A percentile compares a stretch with the other conserved stretches of the same genome.
Evolutionary conservation across 2,888 invertebrate genomes (phyloP).

Genomic region (Agriopis marginaria): DNA sequence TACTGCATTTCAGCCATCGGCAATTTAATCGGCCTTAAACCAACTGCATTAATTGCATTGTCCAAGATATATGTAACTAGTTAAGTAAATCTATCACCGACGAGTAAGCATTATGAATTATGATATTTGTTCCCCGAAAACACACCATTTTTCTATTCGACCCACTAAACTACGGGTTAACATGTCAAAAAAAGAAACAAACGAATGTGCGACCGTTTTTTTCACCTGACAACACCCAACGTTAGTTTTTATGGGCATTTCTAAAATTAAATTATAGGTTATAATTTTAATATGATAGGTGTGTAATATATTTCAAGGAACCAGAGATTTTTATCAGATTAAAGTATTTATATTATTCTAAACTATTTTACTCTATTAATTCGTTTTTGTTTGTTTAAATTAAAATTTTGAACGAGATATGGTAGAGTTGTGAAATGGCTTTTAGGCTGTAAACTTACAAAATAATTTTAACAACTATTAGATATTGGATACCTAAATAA

Average conservation of each 20-base stretch:
- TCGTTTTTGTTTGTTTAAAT: conserved; percentile 52
- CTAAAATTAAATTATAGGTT: conserved; percentile 86
- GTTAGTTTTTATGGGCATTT: conserved; percentile 76
- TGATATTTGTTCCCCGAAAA: conserved; percentile 71
- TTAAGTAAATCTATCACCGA: not conserved
- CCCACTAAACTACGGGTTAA: conserved; percentile 73
- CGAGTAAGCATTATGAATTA: conserved; percentile 59
- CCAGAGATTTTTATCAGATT: conserved; percentile 75
- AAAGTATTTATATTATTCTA: conserved; percentile 65
- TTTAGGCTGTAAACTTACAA: not conserved
- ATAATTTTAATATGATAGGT: conserved; percentile 85
- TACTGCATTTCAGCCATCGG: too few relatives aligned
- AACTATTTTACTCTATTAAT: conserved; percentile 51
- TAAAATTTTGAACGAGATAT: conserved; percentile 22
- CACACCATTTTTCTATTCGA: conserved; percentile 71
- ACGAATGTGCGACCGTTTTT: conserved; percentile 76
- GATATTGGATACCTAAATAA: too few relatives aligned
- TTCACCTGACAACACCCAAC: conserved; percentile 79
- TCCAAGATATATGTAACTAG: not conserved
- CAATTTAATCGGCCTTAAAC: not conserved
- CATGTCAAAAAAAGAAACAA: conserved; percentile 64
- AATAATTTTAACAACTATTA: not conserved
- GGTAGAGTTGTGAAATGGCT: conserved; percentile 4
- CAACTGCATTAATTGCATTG: not conserved
- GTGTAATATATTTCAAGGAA: conserved; percentile 79